phyloP scores from a whole-genome alignment of 2,797 vertebrate species.

The Macropus fuliginosus region DNA sequence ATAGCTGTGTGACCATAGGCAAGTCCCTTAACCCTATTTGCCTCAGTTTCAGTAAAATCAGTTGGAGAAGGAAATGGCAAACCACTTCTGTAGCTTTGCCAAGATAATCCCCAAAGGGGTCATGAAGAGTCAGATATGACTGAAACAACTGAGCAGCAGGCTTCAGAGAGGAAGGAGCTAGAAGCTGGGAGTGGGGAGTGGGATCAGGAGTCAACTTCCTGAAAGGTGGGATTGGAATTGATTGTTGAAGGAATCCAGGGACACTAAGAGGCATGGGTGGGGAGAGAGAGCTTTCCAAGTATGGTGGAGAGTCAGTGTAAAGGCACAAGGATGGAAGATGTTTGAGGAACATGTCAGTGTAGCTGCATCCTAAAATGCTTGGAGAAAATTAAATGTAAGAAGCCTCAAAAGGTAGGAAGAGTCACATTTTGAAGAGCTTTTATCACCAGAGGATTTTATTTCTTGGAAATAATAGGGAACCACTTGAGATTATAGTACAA shows the following conservation, averaged over 20 bases:
- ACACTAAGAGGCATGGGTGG: neutral
- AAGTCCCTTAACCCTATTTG: neutral
- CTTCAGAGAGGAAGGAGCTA: neutral
- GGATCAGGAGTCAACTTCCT: neutral
- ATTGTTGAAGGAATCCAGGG: neutral
- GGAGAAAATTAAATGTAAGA: neutral
- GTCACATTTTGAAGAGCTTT: neutral
- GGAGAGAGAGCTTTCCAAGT: neutral
- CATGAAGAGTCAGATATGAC: neutral
- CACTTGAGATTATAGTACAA: neutral
- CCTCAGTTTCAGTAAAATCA: neutral
- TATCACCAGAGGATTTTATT: neutral
- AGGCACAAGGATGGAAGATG: neutral
- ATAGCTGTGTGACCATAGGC: neutral
- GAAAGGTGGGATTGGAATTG: neutral
- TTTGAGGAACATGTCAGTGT: neutral
- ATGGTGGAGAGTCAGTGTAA: accelerated
- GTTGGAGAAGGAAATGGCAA: neutral
- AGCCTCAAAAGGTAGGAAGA: neutral
- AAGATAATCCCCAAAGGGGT: neutral
- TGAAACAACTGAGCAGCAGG: neutral
- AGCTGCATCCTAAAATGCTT: too few relatives aligned
- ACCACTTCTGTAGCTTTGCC: neutral
- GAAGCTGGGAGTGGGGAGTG: neutral
- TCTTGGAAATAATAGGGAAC: neutral